Percentiles rank a stretch among this genome's conserved stretches.
phyloP scores from a whole-genome alignment of 2,113 vertebrate species.

The Rhinogobius similis region DNA sequence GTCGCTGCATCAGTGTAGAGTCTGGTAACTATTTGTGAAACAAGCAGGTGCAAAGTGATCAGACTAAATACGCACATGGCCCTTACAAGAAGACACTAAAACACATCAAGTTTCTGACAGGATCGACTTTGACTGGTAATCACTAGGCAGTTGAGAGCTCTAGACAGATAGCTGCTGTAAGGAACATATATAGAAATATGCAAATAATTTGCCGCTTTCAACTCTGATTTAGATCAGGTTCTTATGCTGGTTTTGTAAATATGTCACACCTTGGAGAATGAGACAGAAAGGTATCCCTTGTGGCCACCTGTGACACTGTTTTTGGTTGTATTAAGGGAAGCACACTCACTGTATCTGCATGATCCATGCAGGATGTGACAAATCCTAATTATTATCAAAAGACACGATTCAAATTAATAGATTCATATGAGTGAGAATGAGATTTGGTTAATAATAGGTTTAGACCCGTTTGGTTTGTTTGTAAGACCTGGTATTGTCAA shows the following conservation, averaged over 20 bases:
- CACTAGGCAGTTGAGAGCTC: no score
- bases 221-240: not conserved
- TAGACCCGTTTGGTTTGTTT: not conserved
- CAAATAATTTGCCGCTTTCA: not conserved
- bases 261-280: not conserved
- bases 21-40: not conserved
- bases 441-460: not conserved
- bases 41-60: not conserved
- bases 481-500: not conserved
- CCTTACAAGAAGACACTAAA: no score
- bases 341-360: not conserved
- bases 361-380: not conserved
- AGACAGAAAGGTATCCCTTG: not conserved
- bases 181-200: no score
- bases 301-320: not conserved
- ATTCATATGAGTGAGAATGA: no score
- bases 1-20: not conserved
- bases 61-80: not conserved
- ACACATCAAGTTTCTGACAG: no score
- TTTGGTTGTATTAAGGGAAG: not conserved
- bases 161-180: no score
- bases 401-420: not conserved
- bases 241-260: not conserved
- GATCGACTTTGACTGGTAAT: no score
- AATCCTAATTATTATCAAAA: not conserved